These are phyloP conservation scores for Pungitius pungitius DNA, from an alignment of 2,113 vertebrate species.

Conservation along the genomic window DNA sequence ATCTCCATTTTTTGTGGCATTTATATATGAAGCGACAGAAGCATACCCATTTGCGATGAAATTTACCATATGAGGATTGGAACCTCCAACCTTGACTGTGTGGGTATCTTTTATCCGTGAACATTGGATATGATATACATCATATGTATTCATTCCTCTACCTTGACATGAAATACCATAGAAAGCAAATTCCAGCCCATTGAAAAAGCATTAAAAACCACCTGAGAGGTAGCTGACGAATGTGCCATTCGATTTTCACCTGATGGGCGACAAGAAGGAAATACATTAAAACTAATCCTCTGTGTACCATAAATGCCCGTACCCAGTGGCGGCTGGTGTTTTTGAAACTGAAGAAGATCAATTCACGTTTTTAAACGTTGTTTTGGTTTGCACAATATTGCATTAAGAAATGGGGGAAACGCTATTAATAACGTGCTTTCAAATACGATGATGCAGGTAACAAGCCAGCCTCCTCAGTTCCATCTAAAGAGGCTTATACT, in stretches of 20 bases:
- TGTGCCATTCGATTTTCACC: too few relatives aligned
- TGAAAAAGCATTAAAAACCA: conserved; percentile 8
- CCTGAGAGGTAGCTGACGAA: conserved; percentile 12
- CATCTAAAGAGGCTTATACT: too few relatives aligned
- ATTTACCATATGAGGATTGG: not conserved
- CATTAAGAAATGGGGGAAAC: too few relatives aligned
- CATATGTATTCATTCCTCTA: not conserved
- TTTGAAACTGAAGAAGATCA: too few relatives aligned
- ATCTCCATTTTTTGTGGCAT: not conserved
- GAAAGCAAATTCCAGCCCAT: conserved; percentile 39
- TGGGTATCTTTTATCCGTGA: not conserved
- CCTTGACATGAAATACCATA: conserved; percentile 12
- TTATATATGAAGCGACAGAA: not conserved
- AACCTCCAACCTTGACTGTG: conserved; percentile 19
- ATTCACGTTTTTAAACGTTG: too few relatives aligned
- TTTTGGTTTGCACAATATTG: too few relatives aligned
- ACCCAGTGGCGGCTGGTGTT: too few relatives aligned
- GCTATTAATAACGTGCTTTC: too few relatives aligned
- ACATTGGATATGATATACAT: not conserved
- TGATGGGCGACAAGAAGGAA: too few relatives aligned
- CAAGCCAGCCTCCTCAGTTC: too few relatives aligned
- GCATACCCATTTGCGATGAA: not conserved
- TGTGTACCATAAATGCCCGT: not conserved
- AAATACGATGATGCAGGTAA: too few relatives aligned
- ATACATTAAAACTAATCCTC: not conserved